A percentile compares a stretch with the other conserved stretches of the same genome.
Conservation (phyloP, 2,888 invertebrate genomes). For the Rhagophthalmus giganteus region DNA sequence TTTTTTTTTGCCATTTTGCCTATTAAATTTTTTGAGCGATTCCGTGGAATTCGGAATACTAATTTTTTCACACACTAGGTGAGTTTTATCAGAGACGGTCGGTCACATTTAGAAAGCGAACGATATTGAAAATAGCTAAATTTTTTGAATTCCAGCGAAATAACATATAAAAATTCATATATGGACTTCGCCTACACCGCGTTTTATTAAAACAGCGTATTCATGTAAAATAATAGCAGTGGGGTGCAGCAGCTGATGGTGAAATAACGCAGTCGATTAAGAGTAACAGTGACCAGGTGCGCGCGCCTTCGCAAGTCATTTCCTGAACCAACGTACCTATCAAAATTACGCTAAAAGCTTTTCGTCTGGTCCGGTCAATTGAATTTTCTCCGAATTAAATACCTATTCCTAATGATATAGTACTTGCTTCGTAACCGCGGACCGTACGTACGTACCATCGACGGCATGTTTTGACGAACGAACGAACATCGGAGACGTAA, state of each 20-base stretch:
- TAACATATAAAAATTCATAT: constrained; percentile 4
- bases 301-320: constrained; percentile 44
- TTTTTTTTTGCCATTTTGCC: too few species aligned
- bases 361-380: constrained; percentile 27
- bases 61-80: too few species aligned
- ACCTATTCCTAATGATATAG: too few species aligned
- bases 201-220: constrained; percentile 38
- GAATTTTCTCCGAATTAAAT: too few species aligned
- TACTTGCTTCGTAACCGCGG: too few species aligned
- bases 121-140: background rate
- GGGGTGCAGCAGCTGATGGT: constrained; percentile 40
- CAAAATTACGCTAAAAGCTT: constrained; percentile 38
- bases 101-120: background rate
- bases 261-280: constrained; percentile 35
- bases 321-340: constrained; percentile 37
- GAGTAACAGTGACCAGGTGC: constrained; percentile 40
- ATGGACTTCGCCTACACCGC: constrained; percentile 16
- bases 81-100: too few species aligned
- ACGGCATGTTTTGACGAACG: too few species aligned
- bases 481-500: constrained; percentile 9
- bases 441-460: too few species aligned
- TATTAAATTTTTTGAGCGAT: too few species aligned
- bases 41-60: too few species aligned
- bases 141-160: constrained; percentile 8
- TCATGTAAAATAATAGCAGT: constrained; percentile 42